phyloP scores from a whole-genome alignment of 2,888 invertebrate genomes.

The Pandemis corylana region DNA sequence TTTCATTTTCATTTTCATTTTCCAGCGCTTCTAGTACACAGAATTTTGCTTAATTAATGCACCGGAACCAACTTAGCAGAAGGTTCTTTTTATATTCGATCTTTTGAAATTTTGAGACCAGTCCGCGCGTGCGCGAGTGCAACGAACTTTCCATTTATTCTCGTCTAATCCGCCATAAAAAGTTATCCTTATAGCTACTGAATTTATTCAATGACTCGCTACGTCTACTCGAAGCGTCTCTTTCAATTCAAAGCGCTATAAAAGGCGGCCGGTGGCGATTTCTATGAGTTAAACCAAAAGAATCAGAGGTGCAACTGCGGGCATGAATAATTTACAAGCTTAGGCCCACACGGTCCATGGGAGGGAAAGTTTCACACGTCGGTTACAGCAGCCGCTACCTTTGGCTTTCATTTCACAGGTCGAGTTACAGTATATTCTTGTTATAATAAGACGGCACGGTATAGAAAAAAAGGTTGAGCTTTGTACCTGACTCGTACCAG shows the following conservation, averaged over 20 bases:
- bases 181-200: neutral
- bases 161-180: neutral
- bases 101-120: too few species aligned
- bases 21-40: too few species aligned
- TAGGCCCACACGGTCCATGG: slow-evolving; percentile 13
- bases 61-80: too few species aligned
- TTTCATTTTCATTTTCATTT: too few species aligned
- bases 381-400: slow-evolving; percentile 12
- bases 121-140: too few species aligned
- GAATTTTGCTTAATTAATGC: too few species aligned
- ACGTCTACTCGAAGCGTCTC: neutral
- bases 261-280: slow-evolving; percentile 17
- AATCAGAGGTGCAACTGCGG: slow-evolving; percentile 30
- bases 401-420: neutral
- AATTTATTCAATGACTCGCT: neutral
- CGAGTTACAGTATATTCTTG: neutral
- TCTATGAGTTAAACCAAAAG: slow-evolving; percentile 29
- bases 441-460: neutral
- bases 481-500: too few species aligned
- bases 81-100: too few species aligned
- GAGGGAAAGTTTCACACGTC: slow-evolving; percentile 29
- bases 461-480: too few species aligned
- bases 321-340: slow-evolving; percentile 35
- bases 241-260: neutral
- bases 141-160: neutral